These are phyloP conservation scores for Polydrusus tereticollis DNA, from an alignment of 2,888 invertebrate genomes.

Conservation along the genomic window DNA sequence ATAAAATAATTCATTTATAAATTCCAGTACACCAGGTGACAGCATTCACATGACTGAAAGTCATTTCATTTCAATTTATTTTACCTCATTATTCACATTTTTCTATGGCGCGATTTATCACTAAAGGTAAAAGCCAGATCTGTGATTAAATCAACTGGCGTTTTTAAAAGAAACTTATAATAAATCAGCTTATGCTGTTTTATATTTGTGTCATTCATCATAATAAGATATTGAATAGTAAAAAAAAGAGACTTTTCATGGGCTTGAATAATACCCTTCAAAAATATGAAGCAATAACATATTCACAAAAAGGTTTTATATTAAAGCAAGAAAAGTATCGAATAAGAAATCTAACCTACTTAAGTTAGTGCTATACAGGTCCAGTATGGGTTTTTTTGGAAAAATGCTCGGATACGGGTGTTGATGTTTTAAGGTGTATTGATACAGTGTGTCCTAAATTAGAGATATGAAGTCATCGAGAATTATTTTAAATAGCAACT, in stretches of 20 bases:
- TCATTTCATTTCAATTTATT: conserved; percentile 29
- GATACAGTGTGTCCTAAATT: too few species aligned
- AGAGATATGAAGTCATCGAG: too few species aligned
- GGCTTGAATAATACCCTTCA: background rate
- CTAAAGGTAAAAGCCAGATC: conserved; percentile 23
- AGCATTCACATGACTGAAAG: conserved; percentile 32
- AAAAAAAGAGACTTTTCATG: background rate
- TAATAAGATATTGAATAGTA: conserved; percentile 12
- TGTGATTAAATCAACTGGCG: conserved; percentile 29
- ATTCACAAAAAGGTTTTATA: background rate
- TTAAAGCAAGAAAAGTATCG: too few species aligned
- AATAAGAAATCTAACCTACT: too few species aligned
- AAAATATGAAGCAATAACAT: background rate
- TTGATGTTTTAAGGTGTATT: too few species aligned
- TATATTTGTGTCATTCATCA: conserved; percentile 19
- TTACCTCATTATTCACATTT: conserved; percentile 39
- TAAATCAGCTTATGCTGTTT: conserved; percentile 29
- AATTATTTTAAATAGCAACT: too few species aligned
- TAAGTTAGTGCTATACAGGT: too few species aligned
- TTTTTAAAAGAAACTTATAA: conserved; percentile 34
- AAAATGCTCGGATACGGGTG: too few species aligned
- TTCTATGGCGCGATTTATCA: conserved; percentile 26
- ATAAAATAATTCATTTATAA: conserved; percentile 33
- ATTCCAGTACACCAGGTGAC: conserved; percentile 49
- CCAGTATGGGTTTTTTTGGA: too few species aligned